Conservation (phyloP, 2,113 vertebrate genomes). For the Dromas ardeola region DNA sequence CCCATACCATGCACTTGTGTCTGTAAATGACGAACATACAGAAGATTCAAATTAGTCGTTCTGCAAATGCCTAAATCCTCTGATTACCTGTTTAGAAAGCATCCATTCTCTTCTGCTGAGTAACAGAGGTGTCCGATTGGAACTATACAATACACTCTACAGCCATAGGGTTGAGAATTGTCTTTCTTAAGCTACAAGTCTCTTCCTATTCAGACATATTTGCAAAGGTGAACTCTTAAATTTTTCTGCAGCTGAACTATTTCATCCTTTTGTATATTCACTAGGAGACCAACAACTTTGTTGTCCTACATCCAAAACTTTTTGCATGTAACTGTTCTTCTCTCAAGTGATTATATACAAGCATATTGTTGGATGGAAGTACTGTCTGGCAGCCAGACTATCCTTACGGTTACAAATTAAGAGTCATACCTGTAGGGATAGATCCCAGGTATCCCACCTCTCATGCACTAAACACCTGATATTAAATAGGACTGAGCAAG, state of each 20-base stretch:
- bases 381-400: background rate
- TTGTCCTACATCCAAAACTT: background rate
- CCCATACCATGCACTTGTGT: background rate
- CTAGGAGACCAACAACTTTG: background rate
- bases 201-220: background rate
- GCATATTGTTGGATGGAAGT: background rate
- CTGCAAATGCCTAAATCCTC: background rate
- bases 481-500: background rate
- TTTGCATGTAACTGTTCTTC: background rate
- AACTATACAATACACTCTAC: background rate
- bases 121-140: background rate
- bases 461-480: accelerated
- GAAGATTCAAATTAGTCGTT: background rate
- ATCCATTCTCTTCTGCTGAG: background rate
- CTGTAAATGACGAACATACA: background rate
- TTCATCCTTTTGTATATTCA: background rate
- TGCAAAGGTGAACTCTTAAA: background rate
- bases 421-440: background rate
- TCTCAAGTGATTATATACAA: background rate
- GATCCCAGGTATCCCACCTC: background rate
- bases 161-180: background rate
- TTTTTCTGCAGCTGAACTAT: background rate
- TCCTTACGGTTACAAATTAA: background rate
- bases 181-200: background rate
- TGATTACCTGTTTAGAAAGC: background rate